A percentile compares a stretch with the other conserved stretches of the same genome.
Conservation (phyloP, 2,888 invertebrate genomes). For the Tridacna gigas region DNA sequence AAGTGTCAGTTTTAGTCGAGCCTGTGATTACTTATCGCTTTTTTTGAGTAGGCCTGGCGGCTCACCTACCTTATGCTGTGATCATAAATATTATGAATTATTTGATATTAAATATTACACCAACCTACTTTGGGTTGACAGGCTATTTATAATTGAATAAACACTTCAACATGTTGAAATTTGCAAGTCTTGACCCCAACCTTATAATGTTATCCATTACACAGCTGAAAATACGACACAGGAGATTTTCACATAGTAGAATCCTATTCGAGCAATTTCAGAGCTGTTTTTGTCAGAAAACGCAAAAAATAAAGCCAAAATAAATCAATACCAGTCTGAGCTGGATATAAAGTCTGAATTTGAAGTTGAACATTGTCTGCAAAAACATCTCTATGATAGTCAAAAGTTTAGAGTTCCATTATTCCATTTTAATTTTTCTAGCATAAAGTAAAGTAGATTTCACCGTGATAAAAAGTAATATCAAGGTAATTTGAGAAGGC, state of each 20-base stretch:
- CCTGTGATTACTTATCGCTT: conserved; percentile 25
- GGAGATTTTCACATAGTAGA: not conserved
- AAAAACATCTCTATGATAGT: too few relatives aligned
- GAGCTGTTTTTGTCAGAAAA: not conserved
- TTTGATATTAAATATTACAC: conserved; percentile 13
- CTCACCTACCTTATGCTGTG: conserved; percentile 15
- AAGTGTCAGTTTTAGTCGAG: conserved; percentile 17
- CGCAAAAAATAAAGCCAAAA: not conserved
- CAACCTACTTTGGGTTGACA: conserved; percentile 14
- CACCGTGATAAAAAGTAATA: too few relatives aligned
- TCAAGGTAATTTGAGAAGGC: too few relatives aligned
- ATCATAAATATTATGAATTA: conserved; percentile 31
- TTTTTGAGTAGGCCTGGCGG: not conserved
- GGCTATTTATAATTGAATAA: conserved; percentile 24
- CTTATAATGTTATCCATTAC: too few relatives aligned
- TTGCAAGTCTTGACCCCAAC: too few relatives aligned
- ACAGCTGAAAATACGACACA: too few relatives aligned
- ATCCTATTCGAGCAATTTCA: not conserved
- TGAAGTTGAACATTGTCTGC: too few relatives aligned
- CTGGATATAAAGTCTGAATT: too few relatives aligned
- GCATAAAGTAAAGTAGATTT: too few relatives aligned
- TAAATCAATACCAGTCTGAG: too few relatives aligned
- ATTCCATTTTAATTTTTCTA: too few relatives aligned
- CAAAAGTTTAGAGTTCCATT: too few relatives aligned
- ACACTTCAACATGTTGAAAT: not conserved